phyloP scores from a whole-genome alignment of 2,797 vertebrate genomes.

The Denticeps clupeoides region DNA sequence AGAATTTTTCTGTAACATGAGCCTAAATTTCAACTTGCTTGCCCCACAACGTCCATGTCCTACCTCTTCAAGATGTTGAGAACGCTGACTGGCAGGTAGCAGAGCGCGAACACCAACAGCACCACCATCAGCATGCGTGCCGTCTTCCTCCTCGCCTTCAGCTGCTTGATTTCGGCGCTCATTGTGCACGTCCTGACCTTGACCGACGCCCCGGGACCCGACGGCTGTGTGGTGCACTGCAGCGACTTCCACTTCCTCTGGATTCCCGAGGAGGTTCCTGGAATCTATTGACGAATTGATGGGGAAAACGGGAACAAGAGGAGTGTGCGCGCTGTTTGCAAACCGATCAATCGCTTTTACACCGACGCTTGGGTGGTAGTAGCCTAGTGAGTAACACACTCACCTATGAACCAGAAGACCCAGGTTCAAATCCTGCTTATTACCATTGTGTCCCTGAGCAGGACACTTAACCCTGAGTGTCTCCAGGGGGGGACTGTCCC shows the following conservation, averaged over 20 bases:
- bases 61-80: conserved; percentile 96
- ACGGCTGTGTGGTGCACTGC: conserved; percentile 55
- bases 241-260: conserved; percentile 82
- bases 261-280: conserved; percentile 79
- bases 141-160: conserved; percentile 81
- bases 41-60: no score
- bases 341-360: no score
- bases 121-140: conserved; percentile 94
- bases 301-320: neutral
- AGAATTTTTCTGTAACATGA: no score
- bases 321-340: neutral
- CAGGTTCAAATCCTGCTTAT: no score
- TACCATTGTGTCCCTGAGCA: no score
- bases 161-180: conserved; percentile 90
- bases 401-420: no score
- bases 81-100: conserved; percentile 91
- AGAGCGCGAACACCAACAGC: conserved; percentile 85
- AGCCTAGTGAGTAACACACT: no score
- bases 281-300: conserved; percentile 63
- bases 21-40: no score
- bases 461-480: no score
- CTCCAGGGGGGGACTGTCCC: no score
- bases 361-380: no score
- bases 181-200: conserved; percentile 68
- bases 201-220: conserved; percentile 53